Evolutionary conservation across 1,140 invertebrate genomes (phyloP).

Genomic region (Drosophila mojavensis): DNA sequence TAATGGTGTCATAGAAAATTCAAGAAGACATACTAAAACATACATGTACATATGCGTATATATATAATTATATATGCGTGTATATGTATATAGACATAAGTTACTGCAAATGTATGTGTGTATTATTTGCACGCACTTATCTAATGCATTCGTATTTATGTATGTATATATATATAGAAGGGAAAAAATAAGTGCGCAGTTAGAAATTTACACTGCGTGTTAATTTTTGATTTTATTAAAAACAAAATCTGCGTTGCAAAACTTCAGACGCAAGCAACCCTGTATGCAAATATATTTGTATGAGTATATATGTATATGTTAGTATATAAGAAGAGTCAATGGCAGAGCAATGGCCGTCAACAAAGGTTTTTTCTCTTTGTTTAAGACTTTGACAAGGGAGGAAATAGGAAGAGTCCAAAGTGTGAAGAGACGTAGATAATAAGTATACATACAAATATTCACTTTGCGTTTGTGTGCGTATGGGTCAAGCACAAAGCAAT

Average conservation of each 20-base stretch:
- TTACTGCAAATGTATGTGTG: background rate
- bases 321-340: background rate
- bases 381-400: constrained; percentile 2
- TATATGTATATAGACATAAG: background rate
- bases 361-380: constrained; percentile 34
- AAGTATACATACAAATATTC: background rate
- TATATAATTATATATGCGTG: background rate
- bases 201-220: no score
- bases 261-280: no score
- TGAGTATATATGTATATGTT: background rate
- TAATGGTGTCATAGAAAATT: constrained; percentile 47
- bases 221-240: background rate
- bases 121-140: background rate
- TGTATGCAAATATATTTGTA: no score
- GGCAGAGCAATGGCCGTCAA: constrained; percentile 9
- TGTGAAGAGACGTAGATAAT: background rate
- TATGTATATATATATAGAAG: background rate
- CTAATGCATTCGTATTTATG: background rate
- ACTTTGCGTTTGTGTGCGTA: background rate
- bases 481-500: constrained; percentile 24
- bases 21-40: constrained; percentile 23
- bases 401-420: constrained; percentile 9
- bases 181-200: background rate
- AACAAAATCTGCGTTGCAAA: background rate
- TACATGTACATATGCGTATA: background rate